Evolutionary conservation across 2,113 vertebrate species (phyloP).

Genomic region (Epinephelus moara): DNA sequence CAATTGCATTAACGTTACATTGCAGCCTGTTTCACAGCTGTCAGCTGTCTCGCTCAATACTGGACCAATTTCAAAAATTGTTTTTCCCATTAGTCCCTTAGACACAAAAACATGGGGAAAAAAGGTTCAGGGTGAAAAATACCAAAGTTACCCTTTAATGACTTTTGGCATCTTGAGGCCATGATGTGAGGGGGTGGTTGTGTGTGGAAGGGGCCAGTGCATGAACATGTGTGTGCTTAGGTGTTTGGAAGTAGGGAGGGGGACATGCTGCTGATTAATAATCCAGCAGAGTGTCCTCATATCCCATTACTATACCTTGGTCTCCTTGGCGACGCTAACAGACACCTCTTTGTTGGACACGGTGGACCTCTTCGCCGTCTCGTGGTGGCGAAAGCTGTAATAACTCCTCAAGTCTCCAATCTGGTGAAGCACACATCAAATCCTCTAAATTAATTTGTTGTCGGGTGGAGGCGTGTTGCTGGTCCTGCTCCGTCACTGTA

Average conservation of each 20-base stretch:
- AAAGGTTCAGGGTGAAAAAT: no score
- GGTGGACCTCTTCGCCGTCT: conserved; percentile 90
- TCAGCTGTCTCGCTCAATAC: no score
- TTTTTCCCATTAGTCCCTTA: no score
- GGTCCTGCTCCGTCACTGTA: conserved; percentile 7
- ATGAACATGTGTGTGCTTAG: conserved; percentile 12
- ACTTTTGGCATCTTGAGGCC: not conserved
- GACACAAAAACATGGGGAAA: no score
- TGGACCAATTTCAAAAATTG: no score
- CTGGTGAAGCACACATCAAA: conserved; percentile 78
- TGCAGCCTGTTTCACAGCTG: no score
- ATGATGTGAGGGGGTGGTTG: no score
- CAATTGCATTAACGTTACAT: no score
- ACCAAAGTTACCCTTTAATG: no score
- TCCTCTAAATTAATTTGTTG: conserved; percentile 37
- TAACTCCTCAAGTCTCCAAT: conserved; percentile 91
- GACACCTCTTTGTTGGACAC: conserved; percentile 89
- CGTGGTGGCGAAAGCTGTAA: conserved; percentile 92
- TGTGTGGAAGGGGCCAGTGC: not conserved
- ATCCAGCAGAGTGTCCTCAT: conserved; percentile 72
- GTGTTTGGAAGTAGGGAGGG: conserved; percentile 26
- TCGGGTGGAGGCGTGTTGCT: conserved; percentile 1
- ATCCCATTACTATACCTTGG: conserved; percentile 95
- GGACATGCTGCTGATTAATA: conserved; percentile 77
- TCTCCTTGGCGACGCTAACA: conserved; percentile 91